Evolutionary conservation across 2,888 invertebrate genomes (phyloP), one percentile per base, ranked within the genome.

Genomic region (Microctonus hyperodae): DNA sequence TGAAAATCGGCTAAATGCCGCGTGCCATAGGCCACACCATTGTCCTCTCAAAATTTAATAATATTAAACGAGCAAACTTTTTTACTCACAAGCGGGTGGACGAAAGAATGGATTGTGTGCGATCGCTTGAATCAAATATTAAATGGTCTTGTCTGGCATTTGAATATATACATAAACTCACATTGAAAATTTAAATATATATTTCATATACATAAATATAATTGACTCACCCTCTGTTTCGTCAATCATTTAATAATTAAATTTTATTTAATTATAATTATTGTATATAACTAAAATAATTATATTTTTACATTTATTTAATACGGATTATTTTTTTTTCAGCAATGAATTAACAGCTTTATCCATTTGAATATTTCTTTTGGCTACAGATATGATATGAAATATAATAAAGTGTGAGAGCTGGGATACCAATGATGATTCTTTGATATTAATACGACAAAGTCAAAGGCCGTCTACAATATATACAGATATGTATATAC

Each of bases 41-140:
- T 81, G 81, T 81, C 76, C 77, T 77, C 75, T n/a, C n/a, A n/a
- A 73, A 76, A 79, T 82, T 80, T 80, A 81, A 81, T 81, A 81
- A 81, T 79, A 79, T 82, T 78, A 80, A 80, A 79, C 82, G 78
- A 16, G 6, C 74, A 77, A 81, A 80, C 69, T 73, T 72, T 61
- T 68, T 56, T 67, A 60, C 68, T 50, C 44, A 55, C n/a, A n/a
- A n/a, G n/a, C n/a, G n/a, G n/a, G n/a, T n/a, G n/a, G n/a, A n/a
- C n/a, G n/a, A n/a, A n/a, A n/a, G 62, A 68, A 55, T 62, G 67
- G 51, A 31, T 44, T 31, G 44, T 22, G 59, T 60, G 50, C 58
- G 31, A 64, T 28, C 16, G 20, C 31, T 55, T 22, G 11, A 23
- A 33, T 35, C 33, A 37, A 35, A 57, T 10, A 31, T 16, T 55